A percentile compares a stretch with the other conserved stretches of the same genome.
Evolutionary conservation across 2,888 invertebrate genomes (phyloP).

Genomic region (Chesias legatella): DNA sequence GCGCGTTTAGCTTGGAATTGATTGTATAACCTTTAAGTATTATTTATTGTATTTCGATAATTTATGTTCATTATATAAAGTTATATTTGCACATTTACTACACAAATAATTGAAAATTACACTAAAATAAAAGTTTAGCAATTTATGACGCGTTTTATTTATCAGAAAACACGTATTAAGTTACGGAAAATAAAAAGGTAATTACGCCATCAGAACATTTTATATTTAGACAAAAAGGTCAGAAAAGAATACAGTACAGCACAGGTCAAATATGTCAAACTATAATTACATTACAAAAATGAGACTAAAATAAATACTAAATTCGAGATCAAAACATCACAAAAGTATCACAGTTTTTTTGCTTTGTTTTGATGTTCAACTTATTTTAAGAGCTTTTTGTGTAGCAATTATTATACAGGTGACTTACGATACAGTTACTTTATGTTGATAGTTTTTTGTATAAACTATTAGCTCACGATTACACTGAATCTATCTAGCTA

Average conservation of each 20-base stretch:
- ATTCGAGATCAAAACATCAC: not conserved
- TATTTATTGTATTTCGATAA: constrained; percentile 54
- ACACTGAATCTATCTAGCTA: too few relatives aligned
- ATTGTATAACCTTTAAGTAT: constrained; percentile 49
- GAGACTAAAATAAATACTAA: too few relatives aligned
- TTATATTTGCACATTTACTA: constrained; percentile 76
- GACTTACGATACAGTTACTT: not conserved
- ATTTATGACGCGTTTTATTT: constrained; percentile 15
- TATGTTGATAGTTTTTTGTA: too few relatives aligned
- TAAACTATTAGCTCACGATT: too few relatives aligned
- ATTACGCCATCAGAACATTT: too few relatives aligned
- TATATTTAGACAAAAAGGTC: too few relatives aligned
- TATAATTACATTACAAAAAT: too few relatives aligned
- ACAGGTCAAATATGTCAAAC: too few relatives aligned
- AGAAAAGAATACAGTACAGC: too few relatives aligned
- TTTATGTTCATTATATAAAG: constrained; percentile 64
- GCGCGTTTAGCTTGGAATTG: constrained; percentile 14
- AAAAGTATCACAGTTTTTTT: not conserved
- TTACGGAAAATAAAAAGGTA: too few relatives aligned
- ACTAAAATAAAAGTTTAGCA: constrained; percentile 67
- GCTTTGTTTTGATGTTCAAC: not conserved
- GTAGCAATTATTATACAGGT: not conserved
- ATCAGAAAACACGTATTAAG: too few relatives aligned
- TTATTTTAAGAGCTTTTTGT: not conserved
- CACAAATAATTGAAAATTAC: constrained; percentile 71